Evolutionary conservation across 53 echinoderm and acorn worm species (phyloP).

Genomic region (Paracentrotus lividus): DNA sequence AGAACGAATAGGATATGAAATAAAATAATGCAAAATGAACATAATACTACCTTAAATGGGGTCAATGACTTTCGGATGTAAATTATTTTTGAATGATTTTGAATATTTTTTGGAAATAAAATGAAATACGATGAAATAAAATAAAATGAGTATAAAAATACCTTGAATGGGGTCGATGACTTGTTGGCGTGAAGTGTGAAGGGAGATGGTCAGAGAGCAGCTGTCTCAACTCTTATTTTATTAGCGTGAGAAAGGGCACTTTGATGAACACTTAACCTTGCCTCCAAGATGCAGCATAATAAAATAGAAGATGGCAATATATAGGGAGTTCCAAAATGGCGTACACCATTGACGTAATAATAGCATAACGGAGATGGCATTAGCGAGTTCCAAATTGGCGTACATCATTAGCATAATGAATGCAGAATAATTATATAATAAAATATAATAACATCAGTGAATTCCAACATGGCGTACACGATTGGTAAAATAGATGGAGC

Average conservation of each 20-base stretch:
- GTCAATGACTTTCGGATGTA: too few relatives aligned
- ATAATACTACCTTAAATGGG: too few relatives aligned
- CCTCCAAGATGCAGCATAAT: constrained; percentile 33
- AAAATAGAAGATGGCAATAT: constrained; percentile 20
- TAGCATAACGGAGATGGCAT: too few relatives aligned
- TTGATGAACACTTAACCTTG: constrained; percentile 54
- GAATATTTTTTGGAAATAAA: too few relatives aligned
- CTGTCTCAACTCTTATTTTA: constrained; percentile 53
- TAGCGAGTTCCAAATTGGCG: too few relatives aligned
- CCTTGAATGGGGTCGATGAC: constrained; percentile 49
- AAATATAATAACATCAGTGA: background rate
- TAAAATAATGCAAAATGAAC: too few relatives aligned
- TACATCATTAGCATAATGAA: too few relatives aligned
- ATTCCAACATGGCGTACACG: background rate
- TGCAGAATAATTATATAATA: constrained; percentile 18
- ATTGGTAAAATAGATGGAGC: background rate
- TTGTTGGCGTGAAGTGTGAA: constrained; percentile 9
- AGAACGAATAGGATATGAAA: too few relatives aligned
- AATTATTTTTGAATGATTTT: too few relatives aligned
- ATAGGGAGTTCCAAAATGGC: background rate
- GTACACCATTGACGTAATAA: background rate
- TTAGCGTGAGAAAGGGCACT: constrained; percentile 52
- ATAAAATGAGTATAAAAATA: too few relatives aligned
- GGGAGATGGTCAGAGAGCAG: constrained; percentile 54
- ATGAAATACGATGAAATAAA: too few relatives aligned